Conservation (phyloP, 2,888 invertebrate species). For the Tortrix viridana region DNA sequence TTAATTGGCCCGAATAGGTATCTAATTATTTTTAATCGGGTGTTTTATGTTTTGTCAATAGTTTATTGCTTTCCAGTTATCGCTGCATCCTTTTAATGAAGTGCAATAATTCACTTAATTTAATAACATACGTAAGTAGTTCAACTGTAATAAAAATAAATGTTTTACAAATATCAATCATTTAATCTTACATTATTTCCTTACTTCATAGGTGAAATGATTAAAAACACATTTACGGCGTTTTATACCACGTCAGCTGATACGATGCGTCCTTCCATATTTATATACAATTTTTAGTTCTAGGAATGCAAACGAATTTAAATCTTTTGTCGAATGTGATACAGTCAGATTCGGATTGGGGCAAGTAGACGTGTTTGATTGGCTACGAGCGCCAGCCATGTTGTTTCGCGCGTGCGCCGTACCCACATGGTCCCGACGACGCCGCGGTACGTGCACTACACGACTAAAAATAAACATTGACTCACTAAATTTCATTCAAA, state of each 20-base stretch:
- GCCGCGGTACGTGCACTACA: conserved; percentile 36
- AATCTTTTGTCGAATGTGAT: not conserved
- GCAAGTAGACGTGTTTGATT: conserved; percentile 52
- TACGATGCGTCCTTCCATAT: not conserved
- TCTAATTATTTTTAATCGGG: conserved; percentile 38
- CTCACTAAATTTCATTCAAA: conserved; percentile 58
- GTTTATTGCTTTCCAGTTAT: conserved; percentile 30
- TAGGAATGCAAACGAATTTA: conserved; percentile 9
- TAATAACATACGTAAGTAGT: conserved; percentile 4
- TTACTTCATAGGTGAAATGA: too few relatives aligned
- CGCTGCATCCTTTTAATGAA: conserved; percentile 23
- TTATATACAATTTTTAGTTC: not conserved
- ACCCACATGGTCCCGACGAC: conserved; percentile 43
- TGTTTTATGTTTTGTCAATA: conserved; percentile 35
- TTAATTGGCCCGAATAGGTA: conserved; percentile 40
- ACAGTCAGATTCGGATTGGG: conserved; percentile 14
- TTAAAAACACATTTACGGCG: not conserved
- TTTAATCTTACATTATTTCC: too few relatives aligned
- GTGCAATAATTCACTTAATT: conserved; percentile 14
- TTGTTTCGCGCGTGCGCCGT: conserved; percentile 78
- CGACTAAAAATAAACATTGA: conserved; percentile 51
- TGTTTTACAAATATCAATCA: not conserved
- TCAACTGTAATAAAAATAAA: not conserved
- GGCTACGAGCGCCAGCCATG: conserved; percentile 73
- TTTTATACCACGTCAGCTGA: not conserved